Conservation (phyloP, 2,797 vertebrate species). For the Hypotaenidia okinawae region DNA sequence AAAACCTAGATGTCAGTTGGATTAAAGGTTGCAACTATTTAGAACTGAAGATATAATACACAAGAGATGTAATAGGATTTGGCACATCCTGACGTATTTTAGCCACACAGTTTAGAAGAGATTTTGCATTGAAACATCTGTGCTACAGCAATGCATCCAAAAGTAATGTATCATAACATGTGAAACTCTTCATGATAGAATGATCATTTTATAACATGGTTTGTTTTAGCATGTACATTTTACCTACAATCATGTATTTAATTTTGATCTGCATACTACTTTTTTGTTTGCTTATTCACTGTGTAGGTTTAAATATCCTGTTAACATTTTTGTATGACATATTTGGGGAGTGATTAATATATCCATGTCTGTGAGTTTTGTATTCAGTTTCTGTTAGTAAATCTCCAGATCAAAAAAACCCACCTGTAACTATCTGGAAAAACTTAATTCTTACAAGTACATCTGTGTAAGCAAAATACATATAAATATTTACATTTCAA, state of each 20-base stretch:
- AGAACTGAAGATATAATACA: not conserved
- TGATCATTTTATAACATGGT: not conserved
- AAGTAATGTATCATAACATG: not conserved
- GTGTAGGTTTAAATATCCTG: not conserved
- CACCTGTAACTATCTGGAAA: not conserved
- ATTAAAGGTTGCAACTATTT: not conserved
- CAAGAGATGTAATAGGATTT: not conserved
- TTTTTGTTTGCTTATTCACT: not conserved
- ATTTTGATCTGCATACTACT: not conserved
- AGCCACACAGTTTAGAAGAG: not conserved
- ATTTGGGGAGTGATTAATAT: not conserved
- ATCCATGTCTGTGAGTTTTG: not conserved
- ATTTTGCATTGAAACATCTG: not conserved
- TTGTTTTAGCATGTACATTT: not conserved
- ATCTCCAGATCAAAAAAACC: not conserved
- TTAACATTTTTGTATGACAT: not conserved
- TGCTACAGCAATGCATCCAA: not conserved
- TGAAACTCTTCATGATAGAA: not conserved
- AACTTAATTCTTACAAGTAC: not conserved
- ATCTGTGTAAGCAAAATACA: not conserved
- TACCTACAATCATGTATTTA: not conserved
- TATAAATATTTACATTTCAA: not conserved
- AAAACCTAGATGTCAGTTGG: not conserved
- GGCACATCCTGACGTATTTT: not conserved
- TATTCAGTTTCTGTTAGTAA: not conserved